Evolutionary conservation across 1,140 invertebrate species (phyloP).

Genomic region (Ceratina calcarata): DNA sequence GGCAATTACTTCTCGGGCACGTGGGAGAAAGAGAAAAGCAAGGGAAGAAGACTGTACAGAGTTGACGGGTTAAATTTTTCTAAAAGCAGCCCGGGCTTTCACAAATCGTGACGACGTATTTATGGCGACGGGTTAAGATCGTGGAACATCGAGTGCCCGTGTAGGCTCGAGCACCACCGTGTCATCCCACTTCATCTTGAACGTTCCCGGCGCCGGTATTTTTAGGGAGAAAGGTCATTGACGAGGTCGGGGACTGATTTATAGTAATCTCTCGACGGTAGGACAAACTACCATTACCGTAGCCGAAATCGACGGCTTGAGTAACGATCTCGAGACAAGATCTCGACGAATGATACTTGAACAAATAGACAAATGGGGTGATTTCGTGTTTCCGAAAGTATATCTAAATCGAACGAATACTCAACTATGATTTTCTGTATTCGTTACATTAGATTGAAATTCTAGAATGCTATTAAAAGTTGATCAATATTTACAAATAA

Average conservation of each 20-base stretch:
- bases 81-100: constrained; percentile 39
- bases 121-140: constrained; percentile 48
- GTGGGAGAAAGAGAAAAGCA: background rate
- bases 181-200: constrained; percentile 6
- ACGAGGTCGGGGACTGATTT: constrained; percentile 62
- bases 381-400: no score
- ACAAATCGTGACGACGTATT: constrained; percentile 62
- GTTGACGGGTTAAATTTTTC: background rate
- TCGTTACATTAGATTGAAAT: background rate
- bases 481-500: no score
- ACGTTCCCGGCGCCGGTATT: constrained; percentile 42
- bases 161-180: background rate
- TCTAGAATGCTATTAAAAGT: background rate
- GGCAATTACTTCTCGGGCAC: constrained; percentile 16
- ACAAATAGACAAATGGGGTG: background rate
- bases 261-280: constrained; percentile 39
- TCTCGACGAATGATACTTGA: constrained; percentile 7
- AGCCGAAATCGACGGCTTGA: background rate
- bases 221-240: constrained; percentile 52
- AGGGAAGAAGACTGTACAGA: background rate
- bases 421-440: no score
- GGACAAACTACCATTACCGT: constrained; percentile 25
- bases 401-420: no score
- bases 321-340: background rate
- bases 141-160: background rate